A percentile compares a stretch with the other conserved stretches of the same genome.
Conservation (phyloP, 1,140 invertebrate genomes). For the Lordiphosa mommai region DNA sequence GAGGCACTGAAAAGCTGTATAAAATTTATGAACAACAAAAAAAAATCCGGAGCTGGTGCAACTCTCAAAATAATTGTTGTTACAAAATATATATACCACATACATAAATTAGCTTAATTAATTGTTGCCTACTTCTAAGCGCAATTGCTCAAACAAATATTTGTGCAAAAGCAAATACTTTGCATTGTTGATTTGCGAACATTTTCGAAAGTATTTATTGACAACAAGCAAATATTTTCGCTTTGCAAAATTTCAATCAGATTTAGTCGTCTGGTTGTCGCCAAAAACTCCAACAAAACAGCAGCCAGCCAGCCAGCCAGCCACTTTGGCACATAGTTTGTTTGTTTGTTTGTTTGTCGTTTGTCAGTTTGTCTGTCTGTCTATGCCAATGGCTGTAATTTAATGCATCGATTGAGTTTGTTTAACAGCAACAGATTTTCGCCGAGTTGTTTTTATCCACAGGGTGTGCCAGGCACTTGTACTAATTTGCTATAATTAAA, state of each 20-base stretch:
- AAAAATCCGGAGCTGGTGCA: too few relatives aligned
- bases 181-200: constrained; percentile 45
- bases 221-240: constrained; percentile 49
- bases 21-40: constrained; percentile 64
- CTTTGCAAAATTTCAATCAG: constrained; percentile 47
- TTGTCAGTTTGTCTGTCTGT: constrained; percentile 39
- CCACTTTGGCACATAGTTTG: constrained; percentile 23
- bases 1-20: constrained; percentile 56
- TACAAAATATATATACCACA: constrained; percentile 24
- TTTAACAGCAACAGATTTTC: constrained; percentile 41
- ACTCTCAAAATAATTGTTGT: constrained; percentile 56
- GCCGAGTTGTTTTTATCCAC: not conserved
- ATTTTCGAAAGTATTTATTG: constrained; percentile 58
- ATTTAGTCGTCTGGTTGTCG: not conserved
- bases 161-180: constrained; percentile 45
- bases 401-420: constrained; percentile 69
- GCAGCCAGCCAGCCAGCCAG: not conserved
- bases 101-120: constrained; percentile 46
- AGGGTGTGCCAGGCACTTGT: constrained; percentile 7
- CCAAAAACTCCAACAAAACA: constrained; percentile 21
- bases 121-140: constrained; percentile 19
- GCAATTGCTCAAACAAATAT: constrained; percentile 23
- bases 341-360: constrained; percentile 7
- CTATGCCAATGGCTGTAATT: constrained; percentile 64
- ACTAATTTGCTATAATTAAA: constrained; percentile 58